Base-by-base conservation (phyloP, 2,113 vertebrate species). In the Uria lomvia region DNA sequence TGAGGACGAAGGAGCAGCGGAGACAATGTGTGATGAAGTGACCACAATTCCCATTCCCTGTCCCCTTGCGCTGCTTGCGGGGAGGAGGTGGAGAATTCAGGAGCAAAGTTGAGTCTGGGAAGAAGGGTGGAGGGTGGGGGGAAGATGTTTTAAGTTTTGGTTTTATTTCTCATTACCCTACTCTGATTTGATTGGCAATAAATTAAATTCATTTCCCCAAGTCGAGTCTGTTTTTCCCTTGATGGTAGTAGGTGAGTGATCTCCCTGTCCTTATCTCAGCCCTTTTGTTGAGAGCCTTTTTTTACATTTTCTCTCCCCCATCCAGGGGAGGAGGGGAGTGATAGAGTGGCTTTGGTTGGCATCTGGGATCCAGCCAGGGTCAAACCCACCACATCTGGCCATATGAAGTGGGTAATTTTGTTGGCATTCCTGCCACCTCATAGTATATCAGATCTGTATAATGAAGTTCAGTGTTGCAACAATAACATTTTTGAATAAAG, bases 391-490 rank as follows among this genome's bases (percentile, higher is more conserved):
- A 32, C 52, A 15, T 38, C 21, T 52, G 43, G 15, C 47, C 23
- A 58, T 66, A 36, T 38, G 40, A 79, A 85, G 95, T 78, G 68
- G 80, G 53, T 88, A 60, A 77, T 68, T 78, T 27, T 91, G 29
- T 63, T 89, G 81, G 53, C 58, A 68, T 77, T 84, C 23, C 60
- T 56, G 38, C 22, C 27, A 45, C 40, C 34, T 72, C 81, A 88
- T 42, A 89, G 81, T 27, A 62, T 38, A 78, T 72, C 79, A 89
- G n/a, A 34, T 86, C 80, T 83, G 77, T 95, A 52, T 83, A 92
- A 87, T 81, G 60, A 65, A 87, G 78, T 79, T 72, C 43, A 94
- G 68, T 43, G 77, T 76, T 93, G 50, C 30, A 88, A 34, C 40
- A 83, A 20, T 70, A 90, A 42, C 63, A 56, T 91, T 88, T 68